Conservation (phyloP, 2,888 invertebrate genomes). For the Agrochola lota region DNA sequence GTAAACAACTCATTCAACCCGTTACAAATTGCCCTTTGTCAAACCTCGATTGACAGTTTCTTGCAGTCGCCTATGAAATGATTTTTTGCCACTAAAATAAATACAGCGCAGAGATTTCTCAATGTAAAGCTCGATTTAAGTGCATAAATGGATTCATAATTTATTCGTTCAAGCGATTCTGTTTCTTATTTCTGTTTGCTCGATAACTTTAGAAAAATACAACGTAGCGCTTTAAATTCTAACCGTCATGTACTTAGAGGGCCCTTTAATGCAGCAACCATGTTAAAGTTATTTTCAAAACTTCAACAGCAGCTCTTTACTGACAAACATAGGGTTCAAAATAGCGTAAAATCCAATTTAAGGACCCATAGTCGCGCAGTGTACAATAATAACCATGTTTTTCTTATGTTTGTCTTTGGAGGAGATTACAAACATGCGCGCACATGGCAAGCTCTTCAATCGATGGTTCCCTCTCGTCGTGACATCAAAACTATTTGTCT, state of each 20-base stretch:
- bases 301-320: conserved; percentile 7
- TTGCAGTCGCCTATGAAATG: conserved; percentile 64
- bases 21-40: conserved; percentile 79
- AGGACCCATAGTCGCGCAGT: conserved; percentile 51
- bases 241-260: conserved; percentile 74
- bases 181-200: conserved; percentile 64
- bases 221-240: conserved; percentile 74
- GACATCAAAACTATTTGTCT: conserved; percentile 88
- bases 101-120: conserved; percentile 63
- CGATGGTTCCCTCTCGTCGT: conserved; percentile 79
- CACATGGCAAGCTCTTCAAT: conserved; percentile 83
- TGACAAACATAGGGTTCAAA: conserved; percentile 59
- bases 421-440: conserved; percentile 86
- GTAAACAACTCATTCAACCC: conserved; percentile 81
- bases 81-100: conserved; percentile 72
- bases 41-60: conserved; percentile 73
- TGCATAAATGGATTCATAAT: conserved; percentile 45
- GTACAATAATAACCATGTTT: conserved; percentile 84
- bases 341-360: conserved; percentile 48
- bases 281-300: conserved; percentile 29
- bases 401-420: conserved; percentile 88
- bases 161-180: conserved; percentile 53
- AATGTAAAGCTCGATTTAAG: conserved; percentile 43
- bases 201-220: conserved; percentile 67
- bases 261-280: conserved; percentile 62